Conservation (phyloP, 2,797 vertebrate genomes). For the Coregonus ussuriensis region DNA sequence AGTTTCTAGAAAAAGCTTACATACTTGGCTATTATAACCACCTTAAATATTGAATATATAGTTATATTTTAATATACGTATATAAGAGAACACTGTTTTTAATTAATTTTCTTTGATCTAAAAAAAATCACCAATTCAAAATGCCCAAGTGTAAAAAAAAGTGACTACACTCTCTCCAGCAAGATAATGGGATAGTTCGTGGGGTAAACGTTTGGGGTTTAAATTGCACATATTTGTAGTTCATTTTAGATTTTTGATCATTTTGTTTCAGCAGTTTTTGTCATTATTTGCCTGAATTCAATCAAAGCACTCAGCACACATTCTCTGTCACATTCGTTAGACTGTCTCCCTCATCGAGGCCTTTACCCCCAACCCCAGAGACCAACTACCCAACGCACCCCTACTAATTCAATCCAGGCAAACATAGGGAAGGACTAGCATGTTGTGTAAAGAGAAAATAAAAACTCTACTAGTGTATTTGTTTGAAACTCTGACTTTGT, state of each 20-base stretch:
- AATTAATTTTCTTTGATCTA: constrained; percentile 79
- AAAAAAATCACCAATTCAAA: constrained; percentile 86
- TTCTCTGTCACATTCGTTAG: constrained; percentile 83
- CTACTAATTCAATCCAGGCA: constrained; percentile 85
- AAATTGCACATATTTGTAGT: constrained; percentile 79
- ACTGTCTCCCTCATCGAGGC: constrained; percentile 77
- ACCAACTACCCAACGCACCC: constrained; percentile 69
- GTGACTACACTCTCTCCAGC: constrained; percentile 80
- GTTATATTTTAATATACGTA: constrained; percentile 85
- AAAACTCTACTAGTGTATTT: constrained; percentile 78
- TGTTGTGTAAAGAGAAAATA: constrained; percentile 81
- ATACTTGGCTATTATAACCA: constrained; percentile 87
- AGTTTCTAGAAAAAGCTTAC: constrained; percentile 88
- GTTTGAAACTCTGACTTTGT: constrained; percentile 74
- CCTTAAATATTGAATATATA: constrained; percentile 87
- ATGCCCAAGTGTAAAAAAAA: constrained; percentile 84
- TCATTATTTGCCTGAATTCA: constrained; percentile 84
- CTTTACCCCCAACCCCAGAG: constrained; percentile 65
- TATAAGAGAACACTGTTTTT: constrained; percentile 86
- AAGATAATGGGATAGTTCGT: constrained; percentile 72
- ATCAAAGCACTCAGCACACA: constrained; percentile 82
- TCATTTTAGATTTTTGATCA: constrained; percentile 62
- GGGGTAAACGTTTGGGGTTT: constrained; percentile 75
- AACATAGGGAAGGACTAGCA: constrained; percentile 80
- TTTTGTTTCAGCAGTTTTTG: constrained; percentile 69